Evolutionary conservation across 2,797 vertebrate species (phyloP), one percentile per base, ranked within the genome.

Genomic region (Xenentodon cancila): DNA sequence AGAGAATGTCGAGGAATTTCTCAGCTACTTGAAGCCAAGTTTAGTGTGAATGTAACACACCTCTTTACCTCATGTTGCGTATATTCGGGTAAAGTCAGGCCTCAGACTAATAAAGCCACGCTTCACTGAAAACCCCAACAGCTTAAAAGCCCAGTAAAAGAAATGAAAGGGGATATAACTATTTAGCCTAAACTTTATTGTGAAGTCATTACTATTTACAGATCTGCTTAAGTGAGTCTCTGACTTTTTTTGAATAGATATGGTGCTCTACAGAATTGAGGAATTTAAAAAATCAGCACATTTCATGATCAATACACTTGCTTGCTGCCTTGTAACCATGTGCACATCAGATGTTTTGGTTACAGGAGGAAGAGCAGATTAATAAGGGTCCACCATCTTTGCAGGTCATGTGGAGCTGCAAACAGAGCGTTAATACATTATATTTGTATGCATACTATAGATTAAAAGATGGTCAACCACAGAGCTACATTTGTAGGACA

Each of bases 131-230:
- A 84, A 79, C 73, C 60, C 67, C 51, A 69, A 80, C 86, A 70
- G 79, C 72, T 84, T 84, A 79, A 89, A 79, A 70, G 68, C 21
- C 67, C 71, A 73, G 75, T 89, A 82, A 88, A 88, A 69, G 30
- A 67, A 83, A 81, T 49, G 50, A 69, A 78, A 59, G 62, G 42
- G 66, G 47, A 69, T 34, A 59, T 55, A 59, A 79, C 17, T 34
- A 40, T 64, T 82, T 68, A 68, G 73, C 68, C 71, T 3, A 74
- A 47, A 64, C 56, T 83, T 85, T 69, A 80, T 76, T 67, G 72
- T 71, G 43, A 73, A 81, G 80, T 85, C 64, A 60, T 71, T 48
- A 61, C 27, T 70, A 61, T 76, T 75, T 65, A 64, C 58, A 69
- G 59, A 68, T 59, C 56, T 17, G 43, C 15, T n/a, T 17, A 13